These are phyloP conservation scores for Bimastos eiseni DNA, from an alignment of 2,888 invertebrate species.

Conservation along the genomic window DNA sequence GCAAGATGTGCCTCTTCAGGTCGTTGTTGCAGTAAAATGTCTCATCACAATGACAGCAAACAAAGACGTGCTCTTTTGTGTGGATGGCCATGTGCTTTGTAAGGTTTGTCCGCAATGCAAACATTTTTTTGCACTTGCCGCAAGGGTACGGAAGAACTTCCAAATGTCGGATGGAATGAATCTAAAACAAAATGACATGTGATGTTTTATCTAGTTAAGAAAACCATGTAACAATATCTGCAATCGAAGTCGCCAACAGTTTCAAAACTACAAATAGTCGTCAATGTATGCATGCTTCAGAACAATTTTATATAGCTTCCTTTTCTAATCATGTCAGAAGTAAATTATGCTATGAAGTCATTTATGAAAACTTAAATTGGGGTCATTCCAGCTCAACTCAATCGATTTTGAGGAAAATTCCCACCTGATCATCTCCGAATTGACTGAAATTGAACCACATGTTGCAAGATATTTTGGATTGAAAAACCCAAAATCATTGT, in stretches of 20 bases:
- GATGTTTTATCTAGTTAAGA: not conserved
- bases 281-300: not conserved
- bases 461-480: too few relatives aligned
- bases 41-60: not conserved
- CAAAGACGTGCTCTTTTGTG: not conserved
- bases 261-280: not conserved
- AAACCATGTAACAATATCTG: not conserved
- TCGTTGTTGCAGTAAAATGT: not conserved
- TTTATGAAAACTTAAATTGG: not conserved
- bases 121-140: slow-evolving; percentile 9
- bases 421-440: too few relatives aligned
- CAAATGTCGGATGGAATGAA: slow-evolving; percentile 8
- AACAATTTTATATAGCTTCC: not conserved
- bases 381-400: too few relatives aligned
- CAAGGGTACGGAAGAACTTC: not conserved
- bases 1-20: slow-evolving; percentile 7
- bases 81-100: not conserved
- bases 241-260: not conserved
- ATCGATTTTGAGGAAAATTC: too few relatives aligned
- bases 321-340: too few relatives aligned
- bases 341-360: too few relatives aligned
- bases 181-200: not conserved
- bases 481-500: too few relatives aligned
- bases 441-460: too few relatives aligned
- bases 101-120: not conserved